Conservation (phyloP, 2,888 invertebrate species). For the Drosophila leonis region DNA sequence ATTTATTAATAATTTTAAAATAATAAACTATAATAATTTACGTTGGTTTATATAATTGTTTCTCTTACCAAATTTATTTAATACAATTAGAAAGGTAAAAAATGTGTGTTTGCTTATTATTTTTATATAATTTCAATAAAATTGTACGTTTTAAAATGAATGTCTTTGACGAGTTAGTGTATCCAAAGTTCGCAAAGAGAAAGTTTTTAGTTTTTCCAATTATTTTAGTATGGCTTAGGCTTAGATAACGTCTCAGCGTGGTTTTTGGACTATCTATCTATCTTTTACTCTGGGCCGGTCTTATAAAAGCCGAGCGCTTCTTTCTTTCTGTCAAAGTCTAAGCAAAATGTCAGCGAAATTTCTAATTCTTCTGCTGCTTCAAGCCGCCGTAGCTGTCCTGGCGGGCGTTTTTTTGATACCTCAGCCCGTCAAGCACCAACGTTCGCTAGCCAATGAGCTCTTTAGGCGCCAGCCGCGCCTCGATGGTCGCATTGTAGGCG, state of each 20-base stretch:
- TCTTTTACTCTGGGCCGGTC: neutral
- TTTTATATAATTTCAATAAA: too few relatives aligned
- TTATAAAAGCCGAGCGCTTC: slow-evolving; percentile 57
- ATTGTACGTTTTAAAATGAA: too few relatives aligned
- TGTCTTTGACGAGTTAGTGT: slow-evolving; percentile 1
- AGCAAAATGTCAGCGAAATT: slow-evolving; percentile 32
- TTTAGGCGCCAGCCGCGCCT: slow-evolving; percentile 72
- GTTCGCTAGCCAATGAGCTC: slow-evolving; percentile 37
- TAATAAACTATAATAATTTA: too few relatives aligned
- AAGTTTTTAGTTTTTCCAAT: neutral
- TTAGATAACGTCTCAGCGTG: slow-evolving; percentile 58
- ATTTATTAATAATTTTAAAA: too few relatives aligned
- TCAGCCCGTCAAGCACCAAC: slow-evolving; percentile 60
- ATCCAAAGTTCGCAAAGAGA: neutral
- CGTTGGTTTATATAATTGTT: too few relatives aligned
- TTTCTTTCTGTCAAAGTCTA: neutral
- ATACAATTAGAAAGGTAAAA: too few relatives aligned
- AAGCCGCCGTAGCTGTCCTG: slow-evolving; percentile 44
- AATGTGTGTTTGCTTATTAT: too few relatives aligned
- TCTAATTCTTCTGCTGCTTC: slow-evolving; percentile 42
- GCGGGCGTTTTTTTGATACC: slow-evolving; percentile 76
- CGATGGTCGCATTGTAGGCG: slow-evolving; percentile 85
- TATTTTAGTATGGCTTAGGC: slow-evolving; percentile 16
- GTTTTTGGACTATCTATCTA: slow-evolving; percentile 49
- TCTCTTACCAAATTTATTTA: too few relatives aligned